Evolutionary conservation across 2,113 vertebrate species (phyloP).

Genomic region (Dromaius novaehollandiae): DNA sequence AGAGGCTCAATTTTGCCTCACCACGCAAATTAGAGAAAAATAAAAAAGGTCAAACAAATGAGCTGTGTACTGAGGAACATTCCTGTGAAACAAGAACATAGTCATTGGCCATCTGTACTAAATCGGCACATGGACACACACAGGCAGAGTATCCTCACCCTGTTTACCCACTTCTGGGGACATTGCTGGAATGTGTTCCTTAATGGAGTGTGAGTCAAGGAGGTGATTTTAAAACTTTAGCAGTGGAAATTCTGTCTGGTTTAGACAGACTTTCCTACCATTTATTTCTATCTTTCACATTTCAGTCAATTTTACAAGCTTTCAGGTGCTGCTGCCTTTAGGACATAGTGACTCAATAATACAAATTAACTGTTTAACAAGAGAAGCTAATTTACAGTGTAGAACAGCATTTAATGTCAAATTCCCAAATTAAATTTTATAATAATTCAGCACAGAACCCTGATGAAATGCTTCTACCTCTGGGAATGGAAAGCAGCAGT

Average conservation of each 20-base stretch:
- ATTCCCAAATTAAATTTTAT: slow-evolving; percentile 57
- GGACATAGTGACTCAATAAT: slow-evolving; percentile 26
- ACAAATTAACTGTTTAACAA: slow-evolving; percentile 52
- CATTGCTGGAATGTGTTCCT: background rate
- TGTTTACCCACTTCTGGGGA: background rate
- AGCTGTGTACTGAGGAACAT: background rate
- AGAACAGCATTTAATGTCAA: slow-evolving; percentile 56
- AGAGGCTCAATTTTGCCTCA: background rate
- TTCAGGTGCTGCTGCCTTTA: slow-evolving; percentile 60
- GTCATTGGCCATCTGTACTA: background rate
- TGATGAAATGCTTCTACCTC: slow-evolving; percentile 21
- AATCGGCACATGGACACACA: background rate
- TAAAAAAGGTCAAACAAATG: background rate
- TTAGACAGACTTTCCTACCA: background rate
- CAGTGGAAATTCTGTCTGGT: background rate
- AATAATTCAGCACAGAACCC: background rate
- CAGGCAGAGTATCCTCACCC: background rate
- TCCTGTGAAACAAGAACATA: background rate
- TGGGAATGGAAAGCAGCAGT: slow-evolving; percentile 4
- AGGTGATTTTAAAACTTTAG: slow-evolving; percentile 23
- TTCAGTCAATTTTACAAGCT: slow-evolving; percentile 22
- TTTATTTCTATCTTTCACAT: slow-evolving; percentile 35
- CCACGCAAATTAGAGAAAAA: background rate
- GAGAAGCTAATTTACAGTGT: slow-evolving; percentile 33
- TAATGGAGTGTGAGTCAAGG: slow-evolving; percentile 26